Conservation (phyloP, 2,888 invertebrate species). For the Drosophila kanekoi region DNA sequence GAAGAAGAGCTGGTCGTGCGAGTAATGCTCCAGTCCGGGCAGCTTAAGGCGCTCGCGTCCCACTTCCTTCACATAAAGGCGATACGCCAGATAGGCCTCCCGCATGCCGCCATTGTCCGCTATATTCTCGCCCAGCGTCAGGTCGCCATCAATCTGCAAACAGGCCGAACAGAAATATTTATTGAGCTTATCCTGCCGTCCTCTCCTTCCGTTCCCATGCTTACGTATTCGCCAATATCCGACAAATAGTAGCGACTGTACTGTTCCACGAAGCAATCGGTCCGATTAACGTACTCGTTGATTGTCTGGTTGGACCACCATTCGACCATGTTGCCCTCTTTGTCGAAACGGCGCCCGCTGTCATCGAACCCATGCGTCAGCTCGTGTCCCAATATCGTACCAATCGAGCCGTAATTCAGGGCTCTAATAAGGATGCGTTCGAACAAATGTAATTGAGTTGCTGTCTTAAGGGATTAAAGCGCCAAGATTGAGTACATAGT, state of each 20-base stretch:
- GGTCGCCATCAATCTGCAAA: conserved; percentile 90
- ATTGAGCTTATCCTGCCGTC: background rate
- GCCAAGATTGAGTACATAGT: conserved; percentile 29
- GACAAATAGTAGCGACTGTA: conserved; percentile 89
- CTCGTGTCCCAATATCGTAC: conserved; percentile 92
- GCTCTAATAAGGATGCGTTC: conserved; percentile 86
- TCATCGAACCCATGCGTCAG: conserved; percentile 87
- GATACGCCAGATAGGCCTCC: conserved; percentile 90
- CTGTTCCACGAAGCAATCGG: conserved; percentile 94
- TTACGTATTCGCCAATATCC: conserved; percentile 88
- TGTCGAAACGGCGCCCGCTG: conserved; percentile 91
- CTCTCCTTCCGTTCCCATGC: conserved; percentile 62
- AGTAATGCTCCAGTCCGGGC: conserved; percentile 90
- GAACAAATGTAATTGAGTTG: conserved; percentile 52
- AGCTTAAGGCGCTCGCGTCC: conserved; percentile 88
- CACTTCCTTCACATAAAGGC: conserved; percentile 86
- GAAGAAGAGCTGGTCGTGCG: conserved; percentile 92
- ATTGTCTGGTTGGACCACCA: conserved; percentile 96
- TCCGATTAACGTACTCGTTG: conserved; percentile 90
- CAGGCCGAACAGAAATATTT: conserved; percentile 5
- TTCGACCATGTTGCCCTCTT: conserved; percentile 92
- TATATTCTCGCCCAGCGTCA: conserved; percentile 92
- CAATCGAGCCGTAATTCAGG: conserved; percentile 93
- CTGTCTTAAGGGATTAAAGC: conserved; percentile 44
- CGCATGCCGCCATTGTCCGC: conserved; percentile 93